Percentiles rank a stretch among this genome's conserved stretches.
phyloP scores from a whole-genome alignment of 2,888 invertebrate species.

The Craniophora ligustri region DNA sequence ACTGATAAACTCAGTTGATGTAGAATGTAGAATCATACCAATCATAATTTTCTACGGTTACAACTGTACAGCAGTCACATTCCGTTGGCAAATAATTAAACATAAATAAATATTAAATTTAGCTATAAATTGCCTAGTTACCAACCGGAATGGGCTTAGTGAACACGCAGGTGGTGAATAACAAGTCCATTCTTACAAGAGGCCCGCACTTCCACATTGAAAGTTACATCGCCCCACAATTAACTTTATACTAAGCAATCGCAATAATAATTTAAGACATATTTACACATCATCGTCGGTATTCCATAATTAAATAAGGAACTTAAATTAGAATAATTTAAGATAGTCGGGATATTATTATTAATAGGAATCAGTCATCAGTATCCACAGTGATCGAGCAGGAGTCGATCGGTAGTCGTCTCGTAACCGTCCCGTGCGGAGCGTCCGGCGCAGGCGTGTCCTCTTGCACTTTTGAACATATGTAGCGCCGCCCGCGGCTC shows the following conservation, averaged over 20 bases:
- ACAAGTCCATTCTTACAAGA: constrained; percentile 83
- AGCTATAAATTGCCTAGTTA: constrained; percentile 87
- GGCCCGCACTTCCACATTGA: constrained; percentile 67
- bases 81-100: constrained; percentile 86
- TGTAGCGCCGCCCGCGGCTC: constrained; percentile 56
- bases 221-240: constrained; percentile 72
- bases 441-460: constrained; percentile 45
- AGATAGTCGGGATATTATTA: constrained; percentile 83
- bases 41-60: constrained; percentile 78
- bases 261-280: constrained; percentile 86
- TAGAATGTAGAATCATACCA: constrained; percentile 66
- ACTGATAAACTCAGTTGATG: constrained; percentile 44
- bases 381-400: constrained; percentile 76
- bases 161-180: constrained; percentile 88
- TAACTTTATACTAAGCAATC: constrained; percentile 83
- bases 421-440: constrained; percentile 56
- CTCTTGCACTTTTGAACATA: constrained; percentile 57
- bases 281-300: constrained; percentile 83
- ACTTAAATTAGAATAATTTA: constrained; percentile 87
- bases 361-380: constrained; percentile 87
- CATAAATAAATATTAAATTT: constrained; percentile 81
- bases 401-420: constrained; percentile 70
- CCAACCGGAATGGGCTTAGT: constrained; percentile 86
- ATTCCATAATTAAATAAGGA: constrained; percentile 82
- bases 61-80: constrained; percentile 87